Conservation (phyloP, 2,113 vertebrate species). For the Notarius lentiginosus region DNA sequence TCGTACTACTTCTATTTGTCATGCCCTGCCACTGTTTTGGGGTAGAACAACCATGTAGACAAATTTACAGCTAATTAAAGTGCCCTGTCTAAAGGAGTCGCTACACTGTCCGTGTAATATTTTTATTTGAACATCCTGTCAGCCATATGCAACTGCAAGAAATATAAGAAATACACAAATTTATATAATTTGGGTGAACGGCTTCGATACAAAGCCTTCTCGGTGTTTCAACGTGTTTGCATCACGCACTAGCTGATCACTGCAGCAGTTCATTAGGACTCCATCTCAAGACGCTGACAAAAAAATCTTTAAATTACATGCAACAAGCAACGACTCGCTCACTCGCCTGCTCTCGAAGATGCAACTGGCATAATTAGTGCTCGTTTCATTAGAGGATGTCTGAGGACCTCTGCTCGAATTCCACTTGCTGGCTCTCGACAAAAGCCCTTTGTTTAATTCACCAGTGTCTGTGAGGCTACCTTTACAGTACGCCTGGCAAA, state of each 20-base stretch:
- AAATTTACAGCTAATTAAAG: not conserved
- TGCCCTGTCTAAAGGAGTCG: not conserved
- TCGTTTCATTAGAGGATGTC: conserved; percentile 65
- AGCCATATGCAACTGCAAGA: conserved; percentile 3
- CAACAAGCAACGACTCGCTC: conserved; percentile 29
- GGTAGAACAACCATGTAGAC: conserved; percentile 22
- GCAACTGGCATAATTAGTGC: conserved; percentile 64
- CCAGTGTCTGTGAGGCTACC: conserved; percentile 44
- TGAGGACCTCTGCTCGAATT: conserved; percentile 72
- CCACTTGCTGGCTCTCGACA: conserved; percentile 69
- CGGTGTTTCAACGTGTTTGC: conserved; percentile 31
- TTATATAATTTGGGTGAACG: not conserved
- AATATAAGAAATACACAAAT: not conserved
- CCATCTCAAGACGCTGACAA: conserved; percentile 17
- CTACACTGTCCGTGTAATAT: not conserved
- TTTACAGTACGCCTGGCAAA: conserved; percentile 49
- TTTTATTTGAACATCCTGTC: not conserved
- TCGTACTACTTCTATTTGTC: conserved; percentile 35
- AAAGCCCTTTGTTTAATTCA: conserved; percentile 68
- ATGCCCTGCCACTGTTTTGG: conserved; percentile 10
- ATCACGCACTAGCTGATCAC: conserved; percentile 5
- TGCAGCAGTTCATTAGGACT: conserved; percentile 18
- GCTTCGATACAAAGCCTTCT: not conserved
- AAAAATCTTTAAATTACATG: conserved; percentile 51
- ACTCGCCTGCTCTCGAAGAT: conserved; percentile 58